phyloP scores from a whole-genome alignment of 2,888 invertebrate species.

The Pristionchus entomophagus region DNA sequence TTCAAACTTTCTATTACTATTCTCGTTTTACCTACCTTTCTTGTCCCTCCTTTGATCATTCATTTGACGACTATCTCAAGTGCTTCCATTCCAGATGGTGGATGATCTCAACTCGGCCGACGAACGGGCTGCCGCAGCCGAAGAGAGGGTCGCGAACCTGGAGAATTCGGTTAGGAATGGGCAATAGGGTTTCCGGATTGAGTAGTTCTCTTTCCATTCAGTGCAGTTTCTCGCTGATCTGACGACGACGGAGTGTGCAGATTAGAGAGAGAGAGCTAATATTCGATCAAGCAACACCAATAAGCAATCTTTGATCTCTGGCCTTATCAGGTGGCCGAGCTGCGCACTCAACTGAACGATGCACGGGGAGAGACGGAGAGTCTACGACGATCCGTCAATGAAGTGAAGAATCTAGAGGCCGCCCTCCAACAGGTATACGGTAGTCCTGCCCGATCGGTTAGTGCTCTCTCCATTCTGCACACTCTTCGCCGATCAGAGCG shows the following conservation, averaged over 20 bases:
- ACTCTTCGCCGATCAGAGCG: too few relatives aligned
- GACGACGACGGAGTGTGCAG: too few relatives aligned
- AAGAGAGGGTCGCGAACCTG: neutral
- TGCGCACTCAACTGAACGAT: neutral
- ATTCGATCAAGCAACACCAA: too few relatives aligned
- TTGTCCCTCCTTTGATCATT: neutral
- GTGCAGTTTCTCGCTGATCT: too few relatives aligned
- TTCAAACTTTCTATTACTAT: neutral
- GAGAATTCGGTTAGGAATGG: slow-evolving; percentile 28
- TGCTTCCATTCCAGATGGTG: slow-evolving; percentile 4
- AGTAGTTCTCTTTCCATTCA: too few relatives aligned
- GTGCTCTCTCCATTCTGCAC: too few relatives aligned
- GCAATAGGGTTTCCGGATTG: neutral
- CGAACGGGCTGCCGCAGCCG: slow-evolving; percentile 14
- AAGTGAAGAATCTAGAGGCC: slow-evolving; percentile 27
- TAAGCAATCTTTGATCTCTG: neutral
- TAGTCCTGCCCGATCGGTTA: too few relatives aligned
- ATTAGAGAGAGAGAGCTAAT: too few relatives aligned
- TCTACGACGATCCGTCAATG: neutral
- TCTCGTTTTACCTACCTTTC: neutral
- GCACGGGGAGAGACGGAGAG: slow-evolving; percentile 25
- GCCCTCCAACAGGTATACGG: slow-evolving; percentile 41
- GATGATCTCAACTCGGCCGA: slow-evolving; percentile 2
- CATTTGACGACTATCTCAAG: neutral
- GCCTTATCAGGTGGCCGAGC: neutral